These are phyloP conservation scores for Lamprologus ornatipinnis DNA, from an alignment of 2,113 vertebrate species.

Conservation along the genomic window DNA sequence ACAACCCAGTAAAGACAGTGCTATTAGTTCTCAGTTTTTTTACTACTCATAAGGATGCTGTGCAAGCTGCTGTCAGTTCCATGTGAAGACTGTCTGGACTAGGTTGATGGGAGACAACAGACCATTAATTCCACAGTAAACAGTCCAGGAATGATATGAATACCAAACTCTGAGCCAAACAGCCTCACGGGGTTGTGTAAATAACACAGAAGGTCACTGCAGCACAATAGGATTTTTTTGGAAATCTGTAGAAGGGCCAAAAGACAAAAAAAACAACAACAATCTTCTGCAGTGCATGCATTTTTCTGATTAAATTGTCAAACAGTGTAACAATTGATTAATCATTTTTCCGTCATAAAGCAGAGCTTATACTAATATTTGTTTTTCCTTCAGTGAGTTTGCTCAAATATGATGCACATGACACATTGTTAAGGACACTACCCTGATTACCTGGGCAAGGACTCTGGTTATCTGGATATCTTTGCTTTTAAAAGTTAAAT, in stretches of 20 bases:
- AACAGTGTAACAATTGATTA: not conserved
- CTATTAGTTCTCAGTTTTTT: not conserved
- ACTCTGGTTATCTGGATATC: too few relatives aligned
- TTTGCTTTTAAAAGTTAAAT: not conserved
- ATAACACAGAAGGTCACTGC: slow-evolving; percentile 16
- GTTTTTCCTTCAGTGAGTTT: not conserved
- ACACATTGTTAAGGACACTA: not conserved
- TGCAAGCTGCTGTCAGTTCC: not conserved
- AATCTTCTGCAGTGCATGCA: not conserved
- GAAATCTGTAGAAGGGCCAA: not conserved
- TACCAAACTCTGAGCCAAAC: slow-evolving; percentile 6
- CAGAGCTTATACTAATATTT: not conserved
- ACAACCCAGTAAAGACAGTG: not conserved
- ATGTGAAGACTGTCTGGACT: not conserved
- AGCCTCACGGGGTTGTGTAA: not conserved
- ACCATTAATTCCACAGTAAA: slow-evolving; percentile 12
- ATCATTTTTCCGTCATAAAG: fast-evolving
- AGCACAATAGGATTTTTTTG: not conserved
- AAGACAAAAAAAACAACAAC: fast-evolving
- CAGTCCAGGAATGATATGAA: slow-evolving; percentile 1
- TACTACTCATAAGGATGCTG: not conserved
- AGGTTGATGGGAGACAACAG: not conserved
- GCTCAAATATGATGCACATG: not conserved
- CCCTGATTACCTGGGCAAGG: not conserved
- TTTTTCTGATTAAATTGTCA: not conserved